These are phyloP conservation scores for Gallinago solitaria DNA, from an alignment of 2,797 vertebrate species.

Conservation along the genomic window DNA sequence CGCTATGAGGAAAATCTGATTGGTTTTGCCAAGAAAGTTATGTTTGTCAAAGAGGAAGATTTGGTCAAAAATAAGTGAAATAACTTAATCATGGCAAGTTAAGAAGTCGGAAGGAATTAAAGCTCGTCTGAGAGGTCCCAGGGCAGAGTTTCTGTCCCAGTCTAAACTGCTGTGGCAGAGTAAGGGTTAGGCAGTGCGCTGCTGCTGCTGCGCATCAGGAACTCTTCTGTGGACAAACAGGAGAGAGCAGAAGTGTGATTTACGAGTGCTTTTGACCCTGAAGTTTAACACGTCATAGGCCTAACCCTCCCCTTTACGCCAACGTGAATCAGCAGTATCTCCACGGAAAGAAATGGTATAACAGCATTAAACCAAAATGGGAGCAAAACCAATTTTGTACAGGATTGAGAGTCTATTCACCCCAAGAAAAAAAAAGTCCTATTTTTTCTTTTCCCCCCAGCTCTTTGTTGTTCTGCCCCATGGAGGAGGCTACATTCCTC, in stretches of 20 bases:
- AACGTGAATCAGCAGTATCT: neutral
- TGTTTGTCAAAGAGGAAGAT: neutral
- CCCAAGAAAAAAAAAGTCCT: neutral
- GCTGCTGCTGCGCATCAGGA: neutral
- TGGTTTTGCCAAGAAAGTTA: neutral
- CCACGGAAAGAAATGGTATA: neutral
- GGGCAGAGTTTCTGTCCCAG: neutral
- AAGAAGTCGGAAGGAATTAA: neutral
- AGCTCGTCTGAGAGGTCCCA: neutral
- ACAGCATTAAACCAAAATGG: neutral
- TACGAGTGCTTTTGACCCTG: neutral
- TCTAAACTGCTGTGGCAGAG: neutral
- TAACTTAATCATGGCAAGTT: neutral
- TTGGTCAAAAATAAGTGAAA: neutral
- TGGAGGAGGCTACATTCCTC: neutral
- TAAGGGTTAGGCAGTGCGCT: neutral
- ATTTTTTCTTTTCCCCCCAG: rapidly evolving
- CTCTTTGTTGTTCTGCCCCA: neutral
- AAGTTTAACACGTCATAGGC: neutral
- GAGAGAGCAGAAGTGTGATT: neutral
- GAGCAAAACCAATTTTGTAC: neutral
- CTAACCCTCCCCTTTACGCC: neutral
- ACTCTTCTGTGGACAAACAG: neutral
- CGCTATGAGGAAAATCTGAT: neutral
- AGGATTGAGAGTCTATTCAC: neutral